These are phyloP conservation scores for Petrocephalus sullivani DNA, from an alignment of 2,797 vertebrate genomes.

Conservation along the genomic window DNA sequence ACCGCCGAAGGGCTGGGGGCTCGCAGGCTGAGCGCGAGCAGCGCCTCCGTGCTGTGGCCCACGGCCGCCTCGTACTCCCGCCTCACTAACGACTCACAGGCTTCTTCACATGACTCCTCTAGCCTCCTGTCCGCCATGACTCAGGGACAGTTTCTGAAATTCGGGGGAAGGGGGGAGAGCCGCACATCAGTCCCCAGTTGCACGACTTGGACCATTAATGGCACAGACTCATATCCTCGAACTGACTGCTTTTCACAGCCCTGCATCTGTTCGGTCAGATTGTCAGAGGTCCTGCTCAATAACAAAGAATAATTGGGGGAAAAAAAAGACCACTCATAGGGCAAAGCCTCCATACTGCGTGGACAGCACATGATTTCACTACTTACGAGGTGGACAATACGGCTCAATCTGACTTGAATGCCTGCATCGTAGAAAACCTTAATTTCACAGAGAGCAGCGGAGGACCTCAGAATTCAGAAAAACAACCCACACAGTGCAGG, in stretches of 20 bases:
- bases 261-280: background rate
- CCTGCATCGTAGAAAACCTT: background rate
- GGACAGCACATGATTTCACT: background rate
- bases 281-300: background rate
- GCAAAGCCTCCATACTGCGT: background rate
- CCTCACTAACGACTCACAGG: constrained; percentile 88
- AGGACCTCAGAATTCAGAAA: background rate
- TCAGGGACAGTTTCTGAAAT: constrained; percentile 86
- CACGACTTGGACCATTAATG: background rate
- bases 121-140: constrained; percentile 99
- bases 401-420: background rate
- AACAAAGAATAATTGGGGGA: background rate
- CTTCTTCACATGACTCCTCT: constrained; percentile 99
- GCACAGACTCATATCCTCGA: background rate
- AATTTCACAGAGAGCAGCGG: background rate
- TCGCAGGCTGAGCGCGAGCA: constrained; percentile 79
- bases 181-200: background rate
- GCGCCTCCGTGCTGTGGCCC: constrained; percentile 88
- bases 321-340: background rate
- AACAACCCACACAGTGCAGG: background rate
- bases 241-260: background rate
- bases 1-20: constrained; percentile 60
- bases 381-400: background rate
- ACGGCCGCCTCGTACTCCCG: constrained; percentile 91
- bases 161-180: background rate